Evolutionary conservation across 2,888 invertebrate genomes (phyloP), one percentile per base, ranked within the genome.

Genomic region (Hypselothyrea guttata): DNA sequence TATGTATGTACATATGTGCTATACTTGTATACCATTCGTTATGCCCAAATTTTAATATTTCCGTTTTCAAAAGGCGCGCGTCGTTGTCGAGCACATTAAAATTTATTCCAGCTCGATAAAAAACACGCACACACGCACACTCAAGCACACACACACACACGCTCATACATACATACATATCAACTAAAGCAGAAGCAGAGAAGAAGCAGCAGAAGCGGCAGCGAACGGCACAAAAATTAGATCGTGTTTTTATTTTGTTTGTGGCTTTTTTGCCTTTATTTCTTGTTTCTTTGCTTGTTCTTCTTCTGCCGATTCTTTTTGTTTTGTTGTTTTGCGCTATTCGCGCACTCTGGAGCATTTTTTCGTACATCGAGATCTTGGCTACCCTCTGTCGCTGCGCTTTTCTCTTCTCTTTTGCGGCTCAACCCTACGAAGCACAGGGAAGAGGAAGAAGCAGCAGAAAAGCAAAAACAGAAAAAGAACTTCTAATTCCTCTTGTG

Each of bases 1-100:
- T 16, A 37, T 13, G 13, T 9, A 34, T 46, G 30, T 12, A 48
- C 30, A 7, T 44, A 40, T 22, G 9, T 44, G 8, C 22, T 37
- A n/a, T 41, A n/a, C 16, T 15, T 51, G 13, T 45, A 40, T 46
- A 60, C 65, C 57, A 63, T 69, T 76, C 55, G 56, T 76, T 64
- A 57, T 65, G 74, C 53, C 65, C 48, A 74, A 45, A 49, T 82
- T 75, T 75, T 71, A 78, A 78, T 75, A 75, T 82, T 76, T 83
- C 76, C 83, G 76, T 74, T 79, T 70, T 54, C 55, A 55, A 76
- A 58, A 48, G 48, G 33, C 58, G 57, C 52, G 33, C 58, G 54
- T 37, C 52, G 52, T 68, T 64, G 71, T 58, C 48, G 58, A 42
- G 57, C 68, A 57, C 73, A 71, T 64, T 67, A 57, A 73, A 78